These are phyloP conservation scores for Lamprologus speciosus DNA, from an alignment of 2,113 vertebrate species.

Conservation along the genomic window DNA sequence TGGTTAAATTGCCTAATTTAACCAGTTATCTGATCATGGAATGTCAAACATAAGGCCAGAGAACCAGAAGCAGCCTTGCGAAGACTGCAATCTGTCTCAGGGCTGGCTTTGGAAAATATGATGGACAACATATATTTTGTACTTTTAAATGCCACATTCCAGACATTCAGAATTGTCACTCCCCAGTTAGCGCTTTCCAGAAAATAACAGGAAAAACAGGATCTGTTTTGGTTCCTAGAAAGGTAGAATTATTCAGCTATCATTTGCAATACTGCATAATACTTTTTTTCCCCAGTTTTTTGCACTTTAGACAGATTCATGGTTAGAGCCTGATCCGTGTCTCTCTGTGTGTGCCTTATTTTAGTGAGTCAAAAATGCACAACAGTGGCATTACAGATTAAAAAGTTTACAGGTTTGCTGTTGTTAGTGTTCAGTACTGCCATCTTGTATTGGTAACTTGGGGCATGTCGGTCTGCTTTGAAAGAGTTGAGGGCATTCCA, in stretches of 20 bases:
- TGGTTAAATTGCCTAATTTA: background rate
- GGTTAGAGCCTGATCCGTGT: background rate
- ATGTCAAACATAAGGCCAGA: background rate
- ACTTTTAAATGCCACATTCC: background rate
- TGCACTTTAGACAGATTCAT: background rate
- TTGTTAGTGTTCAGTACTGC: background rate
- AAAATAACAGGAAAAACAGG: background rate
- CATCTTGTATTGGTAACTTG: background rate
- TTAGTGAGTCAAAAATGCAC: background rate
- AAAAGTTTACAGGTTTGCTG: background rate
- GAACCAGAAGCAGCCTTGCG: background rate
- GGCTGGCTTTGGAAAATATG: background rate
- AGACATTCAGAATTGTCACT: background rate
- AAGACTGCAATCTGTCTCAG: background rate
- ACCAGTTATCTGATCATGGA: background rate
- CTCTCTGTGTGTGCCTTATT: background rate
- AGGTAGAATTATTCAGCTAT: background rate
- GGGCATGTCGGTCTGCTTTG: background rate
- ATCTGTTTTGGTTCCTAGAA: background rate
- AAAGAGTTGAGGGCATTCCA: background rate
- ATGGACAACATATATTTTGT: background rate
- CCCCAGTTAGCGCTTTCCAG: background rate
- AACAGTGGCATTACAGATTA: background rate
- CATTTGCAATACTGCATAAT: background rate
- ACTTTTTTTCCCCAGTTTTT: fast-evolving